Conservation (phyloP, 2,113 vertebrate genomes). For the Loxodonta africana region DNA sequence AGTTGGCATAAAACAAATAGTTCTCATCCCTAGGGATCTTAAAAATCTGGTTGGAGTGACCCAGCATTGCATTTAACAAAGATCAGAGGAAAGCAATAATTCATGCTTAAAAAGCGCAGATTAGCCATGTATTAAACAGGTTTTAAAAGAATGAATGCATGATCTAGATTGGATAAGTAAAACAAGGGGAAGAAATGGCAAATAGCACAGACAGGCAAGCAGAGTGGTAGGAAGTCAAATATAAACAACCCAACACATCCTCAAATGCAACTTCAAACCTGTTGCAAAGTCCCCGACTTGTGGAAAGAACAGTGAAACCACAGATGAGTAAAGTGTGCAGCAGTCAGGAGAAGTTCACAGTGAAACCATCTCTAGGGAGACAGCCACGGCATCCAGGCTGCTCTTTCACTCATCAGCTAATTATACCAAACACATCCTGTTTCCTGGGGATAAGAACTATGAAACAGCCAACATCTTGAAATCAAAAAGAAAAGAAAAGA, state of each 20-base stretch:
- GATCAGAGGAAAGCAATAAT: background rate
- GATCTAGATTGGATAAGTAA: background rate
- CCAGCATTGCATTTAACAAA: background rate
- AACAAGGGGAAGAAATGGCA: background rate
- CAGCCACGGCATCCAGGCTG: background rate
- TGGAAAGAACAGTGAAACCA: background rate
- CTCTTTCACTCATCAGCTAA: background rate
- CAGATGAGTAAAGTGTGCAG: background rate
- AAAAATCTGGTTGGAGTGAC: background rate
- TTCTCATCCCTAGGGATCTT: slow-evolving; percentile 1
- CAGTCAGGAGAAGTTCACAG: background rate
- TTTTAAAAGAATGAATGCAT: background rate
- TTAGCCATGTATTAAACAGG: background rate
- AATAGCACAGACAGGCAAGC: background rate
- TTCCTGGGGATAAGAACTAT: slow-evolving; percentile 47
- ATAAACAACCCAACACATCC: background rate
- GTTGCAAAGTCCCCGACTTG: background rate
- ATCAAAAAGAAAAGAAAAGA: background rate
- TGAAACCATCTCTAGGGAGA: background rate
- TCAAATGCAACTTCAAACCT: background rate
- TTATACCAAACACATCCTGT: slow-evolving; percentile 21
- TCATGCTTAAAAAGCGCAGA: background rate
- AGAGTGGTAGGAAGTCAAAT: background rate
- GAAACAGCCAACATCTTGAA: background rate
- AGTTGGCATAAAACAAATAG: slow-evolving; percentile 36